Percentiles rank a stretch among this genome's conserved stretches.
Evolutionary conservation across 2,888 invertebrate species (phyloP).

Genomic region (Pyrrhosoma nymphula): DNA sequence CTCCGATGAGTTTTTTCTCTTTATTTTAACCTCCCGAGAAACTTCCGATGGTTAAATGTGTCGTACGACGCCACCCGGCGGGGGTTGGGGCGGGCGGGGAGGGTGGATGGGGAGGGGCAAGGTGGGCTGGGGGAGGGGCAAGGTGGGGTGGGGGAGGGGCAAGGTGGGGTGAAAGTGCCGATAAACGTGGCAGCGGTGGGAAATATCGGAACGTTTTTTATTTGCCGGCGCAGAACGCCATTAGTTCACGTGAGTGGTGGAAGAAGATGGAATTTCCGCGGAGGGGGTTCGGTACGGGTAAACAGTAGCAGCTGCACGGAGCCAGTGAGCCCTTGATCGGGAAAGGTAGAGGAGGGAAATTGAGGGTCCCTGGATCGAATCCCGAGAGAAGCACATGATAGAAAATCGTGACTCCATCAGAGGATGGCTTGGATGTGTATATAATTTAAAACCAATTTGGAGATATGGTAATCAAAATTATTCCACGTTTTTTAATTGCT

Average conservation of each 20-base stretch:
- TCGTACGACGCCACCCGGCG: neutral
- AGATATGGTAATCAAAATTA: no score
- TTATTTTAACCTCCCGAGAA: slow-evolving; percentile 26
- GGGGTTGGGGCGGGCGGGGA: neutral
- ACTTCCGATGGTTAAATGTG: slow-evolving; percentile 29
- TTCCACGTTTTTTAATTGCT: no score
- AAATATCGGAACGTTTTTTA: slow-evolving; percentile 10
- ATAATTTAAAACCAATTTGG: no score
- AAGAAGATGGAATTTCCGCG: neutral
- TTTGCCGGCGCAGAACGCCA: neutral
- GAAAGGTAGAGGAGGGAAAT: no score
- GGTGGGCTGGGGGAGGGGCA: neutral
- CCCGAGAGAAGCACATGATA: no score
- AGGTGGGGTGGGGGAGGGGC: neutral
- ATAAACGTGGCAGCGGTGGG: neutral
- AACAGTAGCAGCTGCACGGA: no score
- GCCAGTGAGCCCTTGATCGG: no score
- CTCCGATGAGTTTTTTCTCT: slow-evolving; percentile 28
- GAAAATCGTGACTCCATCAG: no score
- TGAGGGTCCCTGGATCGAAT: no score
- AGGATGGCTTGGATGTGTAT: no score
- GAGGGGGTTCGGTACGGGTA: neutral
- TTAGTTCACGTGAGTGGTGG: neutral
- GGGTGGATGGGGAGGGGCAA: neutral
- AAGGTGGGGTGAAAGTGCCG: neutral